Conservation (phyloP, 2,888 invertebrate species). For the Muscina levida region DNA sequence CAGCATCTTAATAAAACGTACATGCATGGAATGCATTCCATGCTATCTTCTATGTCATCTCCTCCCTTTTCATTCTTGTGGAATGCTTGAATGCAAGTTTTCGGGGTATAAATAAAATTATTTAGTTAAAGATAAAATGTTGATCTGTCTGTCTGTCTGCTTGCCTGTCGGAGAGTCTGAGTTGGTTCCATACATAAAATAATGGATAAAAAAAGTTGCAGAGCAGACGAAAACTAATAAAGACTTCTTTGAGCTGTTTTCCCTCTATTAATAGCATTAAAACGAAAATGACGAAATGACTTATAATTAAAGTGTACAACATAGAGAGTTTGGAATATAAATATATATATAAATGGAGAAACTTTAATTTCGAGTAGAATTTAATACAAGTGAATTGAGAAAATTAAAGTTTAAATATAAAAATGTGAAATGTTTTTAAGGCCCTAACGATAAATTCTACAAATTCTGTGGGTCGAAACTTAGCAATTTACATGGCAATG, state of each 20-base stretch:
- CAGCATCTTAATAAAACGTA: background rate
- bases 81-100: constrained; percentile 6
- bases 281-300: background rate
- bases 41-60: background rate
- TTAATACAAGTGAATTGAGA: background rate
- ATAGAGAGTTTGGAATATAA: background rate
- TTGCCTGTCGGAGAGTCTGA: constrained; percentile 10
- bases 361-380: background rate
- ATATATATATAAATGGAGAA: constrained; percentile 9
- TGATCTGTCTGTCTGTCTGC: constrained; percentile 39
- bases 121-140: constrained; percentile 40
- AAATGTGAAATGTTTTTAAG: too few relatives aligned
- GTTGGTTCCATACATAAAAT: constrained; percentile 28
- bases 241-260: constrained; percentile 40
- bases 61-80: background rate
- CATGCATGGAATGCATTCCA: constrained; percentile 30
- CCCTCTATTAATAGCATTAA: constrained; percentile 49
- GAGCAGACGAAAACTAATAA: constrained; percentile 63
- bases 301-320: constrained; percentile 30
- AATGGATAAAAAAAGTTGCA: background rate
- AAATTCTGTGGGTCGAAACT: background rate
- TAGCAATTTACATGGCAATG: too few relatives aligned
- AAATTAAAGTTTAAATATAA: background rate
- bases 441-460: too few relatives aligned
- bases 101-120: constrained; percentile 37